phyloP scores from a whole-genome alignment of 2,888 invertebrate genomes.

The Tipula confusa region DNA sequence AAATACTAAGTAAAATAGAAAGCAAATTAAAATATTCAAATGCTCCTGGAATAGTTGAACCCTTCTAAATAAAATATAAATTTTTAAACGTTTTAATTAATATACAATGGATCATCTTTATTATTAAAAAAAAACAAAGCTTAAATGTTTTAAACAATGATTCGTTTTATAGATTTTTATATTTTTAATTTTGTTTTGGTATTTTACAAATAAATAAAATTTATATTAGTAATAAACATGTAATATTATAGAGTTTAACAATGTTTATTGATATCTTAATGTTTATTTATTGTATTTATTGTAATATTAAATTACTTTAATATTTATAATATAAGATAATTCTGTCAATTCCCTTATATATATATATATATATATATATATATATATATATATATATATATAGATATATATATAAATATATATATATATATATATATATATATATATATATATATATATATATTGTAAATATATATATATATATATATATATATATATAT shows the following conservation, averaged over 20 bases:
- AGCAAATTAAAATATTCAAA: too few relatives aligned
- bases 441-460: slow-evolving; percentile 29
- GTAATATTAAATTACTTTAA: not conserved
- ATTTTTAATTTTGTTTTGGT: not conserved
- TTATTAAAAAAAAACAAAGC: not conserved
- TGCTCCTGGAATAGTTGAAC: too few relatives aligned
- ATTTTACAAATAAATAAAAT: not conserved
- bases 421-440: slow-evolving; percentile 30
- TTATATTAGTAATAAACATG: not conserved
- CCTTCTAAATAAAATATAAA: not conserved
- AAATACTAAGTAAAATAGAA: too few relatives aligned
- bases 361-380: slow-evolving; percentile 29
- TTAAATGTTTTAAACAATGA: not conserved
- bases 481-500: slow-evolving; percentile 27
- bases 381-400: slow-evolving; percentile 30
- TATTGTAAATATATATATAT: slow-evolving; percentile 28
- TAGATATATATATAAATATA: slow-evolving; percentile 29
- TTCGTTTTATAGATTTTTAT: not conserved
- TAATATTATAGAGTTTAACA: not conserved
- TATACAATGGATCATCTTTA: not conserved
- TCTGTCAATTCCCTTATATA: slow-evolving; percentile 4
- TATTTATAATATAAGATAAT: not conserved
- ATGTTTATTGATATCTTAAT: not conserved
- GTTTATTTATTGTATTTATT: not conserved
- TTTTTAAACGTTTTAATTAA: not conserved